Evolutionary conservation across 2,888 invertebrate genomes (phyloP), one percentile per base, ranked within the genome.

Genomic region (Sinelater perroti): DNA sequence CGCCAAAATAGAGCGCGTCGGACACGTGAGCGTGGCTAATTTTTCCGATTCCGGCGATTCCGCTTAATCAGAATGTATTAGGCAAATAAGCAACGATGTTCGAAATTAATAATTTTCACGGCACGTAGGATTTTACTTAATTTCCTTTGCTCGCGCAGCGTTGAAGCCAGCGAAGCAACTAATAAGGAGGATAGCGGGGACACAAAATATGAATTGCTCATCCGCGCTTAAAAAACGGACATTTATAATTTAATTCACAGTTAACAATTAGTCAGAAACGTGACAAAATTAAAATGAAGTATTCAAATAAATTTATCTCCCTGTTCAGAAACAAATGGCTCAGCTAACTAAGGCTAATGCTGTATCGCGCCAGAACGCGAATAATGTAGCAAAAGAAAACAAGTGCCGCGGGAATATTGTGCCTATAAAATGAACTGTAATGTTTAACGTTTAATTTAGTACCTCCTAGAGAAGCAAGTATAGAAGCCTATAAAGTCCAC

Each of bases 181-280:
- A 65, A 65, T 63, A 65, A 65, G 63, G 55, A 60, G 51, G 60
- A 63, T 58, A 56, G 62, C 38, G 53, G 51, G 56, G 26, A 44
- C 40, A 40, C 40, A 44, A 66, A 64, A 66, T 63, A 64, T 60
- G 58, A 61, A 63, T 60, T 60, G 62, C 61, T 60, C 52, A 62
- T 61, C 62, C 60, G 57, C 61, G 53, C 57, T 47, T 61, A 59
- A 63, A 63, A 58, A 62, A 62, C 59, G 61, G 59, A 61, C 56
- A 55, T 50, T 56, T 65, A 62, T 67, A 66, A 69, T 67, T 69
- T 67, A 66, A 64, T 61, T 63, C 63, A 51, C 60, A 56, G 63
- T 61, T 62, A 63, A 65, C 66, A 69, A 69, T 67, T 69, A 67
- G 67, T 67, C 66, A 67, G 61, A 59, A 56, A 66, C 67, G 67